Base-by-base conservation (phyloP, 2,797 vertebrate genomes). In the Hydrolagus colliei region DNA sequence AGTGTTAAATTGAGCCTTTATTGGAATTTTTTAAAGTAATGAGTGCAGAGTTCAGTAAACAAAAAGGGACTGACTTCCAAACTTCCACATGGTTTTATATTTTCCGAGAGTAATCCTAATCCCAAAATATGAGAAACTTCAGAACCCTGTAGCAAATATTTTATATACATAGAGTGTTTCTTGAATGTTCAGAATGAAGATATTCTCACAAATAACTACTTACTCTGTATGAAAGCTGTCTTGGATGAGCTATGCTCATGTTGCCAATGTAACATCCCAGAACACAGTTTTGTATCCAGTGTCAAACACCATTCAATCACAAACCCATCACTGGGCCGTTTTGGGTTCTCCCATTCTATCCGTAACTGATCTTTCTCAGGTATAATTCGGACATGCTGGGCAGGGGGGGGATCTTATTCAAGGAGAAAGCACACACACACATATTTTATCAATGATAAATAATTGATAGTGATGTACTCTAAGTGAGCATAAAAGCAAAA, bases 241-340 rank as follows among this genome's bases (percentile, higher is more conserved):
- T 93, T 86, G 16, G 87, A 90, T 86, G 87, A 86, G 87, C 88
- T 89, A 63, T 85, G 88, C 86, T 94, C 76, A 2, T 88, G 87
- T 76, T 93, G 89, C 93, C 94, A 94, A 0, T 84, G 79, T 12
- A 84, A 20, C 1, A 88, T 90, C 86, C 90, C 86, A 52, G n/a
- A 0, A 8, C 86, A 87, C 59, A 86, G 72, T 7, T 90, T 86
- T 5, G 18, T 59, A 22, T 90, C 87, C 32, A 75, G 0, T 1
- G 92, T 91, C 4, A 89, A 88, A n/a, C 91, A 87, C 94, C 94
- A 95, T 86, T 95, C 93, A 78, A 94, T 75, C 12, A 93, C 65
- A 85, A 92, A 94, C 0, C 86, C 5, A 0, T 87, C 75, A 86
- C 89, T 88, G 65, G 88, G 72, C 0, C 32, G 32, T 62, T 10